These are phyloP conservation scores for Magallana ariakensis DNA, from an alignment of 1,140 invertebrate genomes.

Conservation along the genomic window DNA sequence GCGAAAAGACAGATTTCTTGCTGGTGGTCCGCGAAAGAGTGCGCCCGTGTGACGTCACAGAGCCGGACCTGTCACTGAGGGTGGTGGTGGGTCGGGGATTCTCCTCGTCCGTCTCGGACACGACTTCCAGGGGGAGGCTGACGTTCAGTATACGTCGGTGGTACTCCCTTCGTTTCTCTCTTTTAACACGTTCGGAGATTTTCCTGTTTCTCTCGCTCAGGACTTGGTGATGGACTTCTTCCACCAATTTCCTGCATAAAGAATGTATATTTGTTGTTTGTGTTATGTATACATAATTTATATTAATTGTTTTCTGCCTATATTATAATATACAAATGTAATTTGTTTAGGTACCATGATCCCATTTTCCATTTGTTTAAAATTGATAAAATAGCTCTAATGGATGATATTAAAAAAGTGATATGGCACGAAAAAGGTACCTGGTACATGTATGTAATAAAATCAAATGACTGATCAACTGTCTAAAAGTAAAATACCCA, in stretches of 20 bases:
- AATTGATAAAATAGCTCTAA: no score
- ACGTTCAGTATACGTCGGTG: conserved; percentile 45
- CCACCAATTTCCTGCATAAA: conserved; percentile 48
- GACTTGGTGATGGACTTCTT: conserved; percentile 45
- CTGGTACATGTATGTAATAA: no score
- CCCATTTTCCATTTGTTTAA: no score
- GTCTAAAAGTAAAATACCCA: no score
- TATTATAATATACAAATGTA: no score
- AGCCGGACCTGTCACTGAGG: not conserved
- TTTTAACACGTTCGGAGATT: conserved; percentile 45
- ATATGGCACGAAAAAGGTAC: no score
- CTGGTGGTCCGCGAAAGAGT: not conserved
- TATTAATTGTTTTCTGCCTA: no score
- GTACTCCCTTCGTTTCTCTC: conserved; percentile 39
- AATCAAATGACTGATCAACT: no score
- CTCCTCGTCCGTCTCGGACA: conserved; percentile 51
- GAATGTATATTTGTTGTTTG: not conserved
- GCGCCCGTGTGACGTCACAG: not conserved
- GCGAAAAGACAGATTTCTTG: not conserved
- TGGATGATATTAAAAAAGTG: no score
- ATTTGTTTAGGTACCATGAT: no score
- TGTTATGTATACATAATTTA: not conserved
- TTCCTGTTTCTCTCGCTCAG: conserved; percentile 47
- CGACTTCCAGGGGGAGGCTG: conserved; percentile 32
- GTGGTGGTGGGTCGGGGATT: not conserved